Conservation (phyloP, 2,113 vertebrate genomes). For the Colistium nudipinnis region DNA sequence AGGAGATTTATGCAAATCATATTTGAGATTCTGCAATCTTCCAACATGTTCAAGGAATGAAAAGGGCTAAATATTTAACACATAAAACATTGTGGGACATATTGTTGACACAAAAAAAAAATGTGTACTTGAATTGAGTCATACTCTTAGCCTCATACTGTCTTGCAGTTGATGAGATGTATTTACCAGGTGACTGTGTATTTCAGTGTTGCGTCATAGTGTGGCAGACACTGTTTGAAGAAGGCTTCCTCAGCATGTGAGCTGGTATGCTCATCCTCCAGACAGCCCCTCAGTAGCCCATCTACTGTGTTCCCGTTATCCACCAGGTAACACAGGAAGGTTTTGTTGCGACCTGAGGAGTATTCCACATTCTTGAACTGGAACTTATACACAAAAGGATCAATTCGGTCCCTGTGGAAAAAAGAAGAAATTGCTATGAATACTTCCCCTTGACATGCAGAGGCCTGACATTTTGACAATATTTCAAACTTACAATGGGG, state of each 20-base stretch:
- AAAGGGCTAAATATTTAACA: too few relatives aligned
- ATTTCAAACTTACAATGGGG: too few relatives aligned
- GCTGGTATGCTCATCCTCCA: conserved; percentile 90
- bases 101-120: too few relatives aligned
- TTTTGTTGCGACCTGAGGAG: conserved; percentile 96
- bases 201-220: conserved; percentile 76
- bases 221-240: conserved; percentile 84
- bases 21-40: too few relatives aligned
- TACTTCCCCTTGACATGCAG: too few relatives aligned
- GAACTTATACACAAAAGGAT: conserved; percentile 91
- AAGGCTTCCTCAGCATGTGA: conserved; percentile 92
- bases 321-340: conserved; percentile 91
- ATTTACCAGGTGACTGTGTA: conserved; percentile 88
- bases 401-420: conserved; percentile 86
- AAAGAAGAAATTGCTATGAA: conserved; percentile 7
- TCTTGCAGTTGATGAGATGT: conserved; percentile 4
- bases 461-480: too few relatives aligned
- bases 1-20: too few relatives aligned
- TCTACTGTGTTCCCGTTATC: conserved; percentile 80
- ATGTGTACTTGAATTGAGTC: neutral
- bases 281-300: conserved; percentile 82
- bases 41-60: too few relatives aligned
- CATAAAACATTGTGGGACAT: too few relatives aligned
- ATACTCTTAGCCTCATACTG: conserved; percentile 8
- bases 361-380: conserved; percentile 98